These are phyloP conservation scores for Cephalopterus ornatus DNA, from an alignment of 2,113 vertebrate genomes.

Conservation along the genomic window DNA sequence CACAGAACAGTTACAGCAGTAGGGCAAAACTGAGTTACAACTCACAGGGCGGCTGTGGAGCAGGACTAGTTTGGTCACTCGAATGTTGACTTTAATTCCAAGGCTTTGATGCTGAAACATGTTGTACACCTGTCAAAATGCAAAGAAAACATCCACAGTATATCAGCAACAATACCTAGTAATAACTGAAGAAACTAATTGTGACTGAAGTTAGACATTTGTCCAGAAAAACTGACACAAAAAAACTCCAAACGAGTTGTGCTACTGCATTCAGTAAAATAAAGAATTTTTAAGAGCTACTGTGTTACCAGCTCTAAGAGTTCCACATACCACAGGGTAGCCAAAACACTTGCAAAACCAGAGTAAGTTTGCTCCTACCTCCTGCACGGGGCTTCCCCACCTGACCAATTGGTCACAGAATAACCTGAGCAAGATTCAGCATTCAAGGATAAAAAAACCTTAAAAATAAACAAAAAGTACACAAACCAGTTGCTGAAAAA, in stretches of 20 bases:
- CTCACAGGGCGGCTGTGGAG: constrained; percentile 92
- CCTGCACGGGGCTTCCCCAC: background rate
- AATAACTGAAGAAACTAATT: background rate
- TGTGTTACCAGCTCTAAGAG: background rate
- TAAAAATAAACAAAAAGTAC: background rate
- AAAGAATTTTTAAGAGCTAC: background rate
- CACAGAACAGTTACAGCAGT: background rate
- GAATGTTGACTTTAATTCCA: constrained; percentile 87
- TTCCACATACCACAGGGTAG: background rate
- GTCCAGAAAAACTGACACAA: background rate
- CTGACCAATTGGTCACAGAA: background rate
- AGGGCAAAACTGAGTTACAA: background rate
- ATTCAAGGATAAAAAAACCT: background rate
- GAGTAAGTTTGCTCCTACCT: background rate
- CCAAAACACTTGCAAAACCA: background rate
- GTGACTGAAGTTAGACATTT: background rate
- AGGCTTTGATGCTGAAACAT: constrained; percentile 96
- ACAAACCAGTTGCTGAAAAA: background rate
- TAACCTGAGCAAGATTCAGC: background rate
- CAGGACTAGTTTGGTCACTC: constrained; percentile 91
- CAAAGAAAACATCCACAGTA: background rate
- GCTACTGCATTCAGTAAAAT: background rate
- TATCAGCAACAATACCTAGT: background rate
- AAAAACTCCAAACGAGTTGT: background rate
- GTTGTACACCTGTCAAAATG: constrained; percentile 87